A percentile compares a stretch with the other conserved stretches of the same genome.
Evolutionary conservation across 2,888 invertebrate genomes (phyloP).

Genomic region (Agrotis exclamationis): DNA sequence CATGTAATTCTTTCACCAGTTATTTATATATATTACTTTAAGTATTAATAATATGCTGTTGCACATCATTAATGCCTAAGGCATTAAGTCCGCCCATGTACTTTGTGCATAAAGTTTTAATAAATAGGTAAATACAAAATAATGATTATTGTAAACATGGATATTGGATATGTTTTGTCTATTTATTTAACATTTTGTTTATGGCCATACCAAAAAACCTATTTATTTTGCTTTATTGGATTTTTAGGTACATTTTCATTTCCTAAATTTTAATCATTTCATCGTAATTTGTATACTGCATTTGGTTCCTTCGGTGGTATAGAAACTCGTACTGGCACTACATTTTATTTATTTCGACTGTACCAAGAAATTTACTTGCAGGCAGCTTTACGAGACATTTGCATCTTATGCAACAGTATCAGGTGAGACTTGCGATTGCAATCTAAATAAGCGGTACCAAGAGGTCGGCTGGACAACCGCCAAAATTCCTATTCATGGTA

Average conservation of each 20-base stretch:
- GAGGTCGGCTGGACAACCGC: slow-evolving; percentile 75
- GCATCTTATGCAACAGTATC: slow-evolving; percentile 43
- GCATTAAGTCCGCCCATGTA: no score
- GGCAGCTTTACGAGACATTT: slow-evolving; percentile 32
- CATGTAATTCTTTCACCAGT: background rate
- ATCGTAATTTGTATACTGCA: background rate
- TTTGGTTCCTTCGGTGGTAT: background rate
- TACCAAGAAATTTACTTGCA: slow-evolving; percentile 9
- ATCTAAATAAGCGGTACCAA: slow-evolving; percentile 71
- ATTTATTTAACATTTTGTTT: no score
- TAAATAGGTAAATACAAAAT: no score
- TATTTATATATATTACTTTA: no score
- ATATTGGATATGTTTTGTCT: no score
- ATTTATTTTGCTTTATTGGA: no score
- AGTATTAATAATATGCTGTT: no score
- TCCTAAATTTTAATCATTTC: background rate
- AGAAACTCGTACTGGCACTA: background rate
- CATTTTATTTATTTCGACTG: slow-evolving; percentile 6
- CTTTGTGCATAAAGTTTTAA: no score
- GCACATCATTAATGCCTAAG: no score
- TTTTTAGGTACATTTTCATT: background rate
- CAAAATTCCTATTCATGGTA: slow-evolving; percentile 81
- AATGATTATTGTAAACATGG: no score
- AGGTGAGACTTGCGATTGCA: slow-evolving; percentile 59
- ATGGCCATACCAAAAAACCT: no score